These are phyloP conservation scores for Falco concolor DNA, from an alignment of 2,797 vertebrate genomes.

Conservation along the genomic window DNA sequence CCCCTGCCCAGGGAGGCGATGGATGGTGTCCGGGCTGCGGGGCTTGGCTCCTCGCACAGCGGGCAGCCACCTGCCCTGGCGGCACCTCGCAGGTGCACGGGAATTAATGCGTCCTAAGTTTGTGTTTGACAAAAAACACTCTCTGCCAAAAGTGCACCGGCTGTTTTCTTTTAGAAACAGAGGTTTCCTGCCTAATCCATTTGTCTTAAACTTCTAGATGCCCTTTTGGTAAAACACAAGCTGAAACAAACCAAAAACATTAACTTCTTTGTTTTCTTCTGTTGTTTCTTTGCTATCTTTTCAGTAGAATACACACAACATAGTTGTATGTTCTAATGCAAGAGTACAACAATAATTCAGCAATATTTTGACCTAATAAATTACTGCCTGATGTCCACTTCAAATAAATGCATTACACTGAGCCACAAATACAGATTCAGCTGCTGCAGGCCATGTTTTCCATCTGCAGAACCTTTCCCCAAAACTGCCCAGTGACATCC, in stretches of 20 bases:
- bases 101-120: background rate
- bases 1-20: no score
- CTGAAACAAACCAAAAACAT: background rate
- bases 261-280: background rate
- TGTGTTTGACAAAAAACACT: background rate
- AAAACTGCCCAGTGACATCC: background rate
- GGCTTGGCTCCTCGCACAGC: no score
- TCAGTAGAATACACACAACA: background rate
- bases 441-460: background rate
- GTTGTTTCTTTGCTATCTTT: background rate
- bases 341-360: background rate
- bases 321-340: background rate
- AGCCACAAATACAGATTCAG: background rate
- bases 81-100: background rate
- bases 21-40: no score
- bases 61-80: no score
- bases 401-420: background rate
- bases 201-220: background rate
- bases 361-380: background rate
- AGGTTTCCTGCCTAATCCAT: background rate
- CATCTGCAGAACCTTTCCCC: background rate
- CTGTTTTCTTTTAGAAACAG: background rate
- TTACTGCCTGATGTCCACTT: background rate
- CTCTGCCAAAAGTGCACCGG: background rate
- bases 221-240: background rate